These are phyloP conservation scores for Drosophila antonietae DNA, from an alignment of 2,888 invertebrate species.

Conservation along the genomic window DNA sequence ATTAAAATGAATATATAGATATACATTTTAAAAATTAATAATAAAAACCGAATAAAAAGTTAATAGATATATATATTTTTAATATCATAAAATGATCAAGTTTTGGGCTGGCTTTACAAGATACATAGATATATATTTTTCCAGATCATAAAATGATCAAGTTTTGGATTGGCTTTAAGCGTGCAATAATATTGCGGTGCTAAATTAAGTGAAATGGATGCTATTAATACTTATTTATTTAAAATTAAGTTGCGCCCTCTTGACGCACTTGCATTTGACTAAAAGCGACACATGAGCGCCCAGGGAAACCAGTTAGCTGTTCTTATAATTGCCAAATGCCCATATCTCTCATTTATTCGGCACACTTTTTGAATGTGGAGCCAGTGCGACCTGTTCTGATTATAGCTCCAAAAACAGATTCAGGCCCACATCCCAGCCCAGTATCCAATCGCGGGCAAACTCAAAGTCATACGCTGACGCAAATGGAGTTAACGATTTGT, in stretches of 20 bases:
- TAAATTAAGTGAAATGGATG: conserved; percentile 15
- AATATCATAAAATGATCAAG: background rate
- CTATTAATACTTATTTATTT: conserved; percentile 44
- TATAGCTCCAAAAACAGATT: conserved; percentile 6
- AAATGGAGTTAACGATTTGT: conserved; percentile 36
- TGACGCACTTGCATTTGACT: conserved; percentile 32
- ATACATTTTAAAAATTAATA: too few species aligned
- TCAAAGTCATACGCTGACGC: conserved; percentile 45
- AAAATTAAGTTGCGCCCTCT: conserved; percentile 19
- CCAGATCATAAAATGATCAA: background rate
- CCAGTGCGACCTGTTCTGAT: conserved; percentile 40
- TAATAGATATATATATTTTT: background rate
- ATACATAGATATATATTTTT: background rate
- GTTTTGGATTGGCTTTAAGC: background rate
- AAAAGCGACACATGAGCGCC: conserved; percentile 1
- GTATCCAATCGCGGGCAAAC: conserved; percentile 3
- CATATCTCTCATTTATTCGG: conserved; percentile 42
- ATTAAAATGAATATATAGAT: background rate
- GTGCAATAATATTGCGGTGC: background rate
- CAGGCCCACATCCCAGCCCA: conserved; percentile 13
- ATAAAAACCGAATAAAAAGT: too few species aligned
- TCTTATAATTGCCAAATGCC: conserved; percentile 6
- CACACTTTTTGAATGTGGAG: conserved; percentile 53
- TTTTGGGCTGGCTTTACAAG: background rate
- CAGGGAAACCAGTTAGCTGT: conserved; percentile 30